Base-by-base conservation (phyloP, 2,888 invertebrate genomes). In the Lasioglossum marginatum region DNA sequence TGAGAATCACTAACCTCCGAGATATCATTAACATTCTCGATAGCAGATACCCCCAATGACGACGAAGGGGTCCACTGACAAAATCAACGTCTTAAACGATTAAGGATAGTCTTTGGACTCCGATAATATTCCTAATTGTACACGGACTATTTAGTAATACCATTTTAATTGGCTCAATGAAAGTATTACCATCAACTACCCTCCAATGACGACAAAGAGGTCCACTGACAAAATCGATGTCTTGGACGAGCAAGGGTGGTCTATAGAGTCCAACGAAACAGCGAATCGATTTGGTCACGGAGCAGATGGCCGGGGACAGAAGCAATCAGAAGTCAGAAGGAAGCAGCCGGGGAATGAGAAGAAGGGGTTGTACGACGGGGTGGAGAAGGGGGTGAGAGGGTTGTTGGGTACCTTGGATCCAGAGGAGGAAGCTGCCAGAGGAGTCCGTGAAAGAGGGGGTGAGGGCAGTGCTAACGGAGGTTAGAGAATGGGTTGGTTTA, bases 251-350 rank as follows among this genome's bases (percentile, higher is more conserved):
- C 72, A 74, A 80, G 81, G 85, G 70, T 72, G 83, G 83, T 84
- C 82, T 81, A 85, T 86, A 90, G 89, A 92, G 91, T 91, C 87
- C 88, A 85, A 90, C 89, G 90, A 92, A 91, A 92, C 87, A 90
- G 88, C 82, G 89, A 92, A 93, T 93, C 92, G 93, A 93, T 93
- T 93, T 89, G 91, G 89, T 92, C 88, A 88, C 81, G 89, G 90
- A 93, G 92, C 93, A 93, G 92, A 93, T 93, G 93, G 91, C 87
- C 91, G 88, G 91, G 90, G 89, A 92, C 92, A 91, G 91, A 93
- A 93, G 93, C 93, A 93, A 93, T 93, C 93, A 93, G 90, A 91
- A 93, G 92, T 92, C 93, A 90, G 88, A 88, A 91, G 89, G 86
- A 89, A 89, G 88, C 86, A 85, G 86, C 85, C 79, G 73, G 83